These are phyloP conservation scores for Chloroclystis v-ata DNA, from an alignment of 2,888 invertebrate species.

Conservation along the genomic window DNA sequence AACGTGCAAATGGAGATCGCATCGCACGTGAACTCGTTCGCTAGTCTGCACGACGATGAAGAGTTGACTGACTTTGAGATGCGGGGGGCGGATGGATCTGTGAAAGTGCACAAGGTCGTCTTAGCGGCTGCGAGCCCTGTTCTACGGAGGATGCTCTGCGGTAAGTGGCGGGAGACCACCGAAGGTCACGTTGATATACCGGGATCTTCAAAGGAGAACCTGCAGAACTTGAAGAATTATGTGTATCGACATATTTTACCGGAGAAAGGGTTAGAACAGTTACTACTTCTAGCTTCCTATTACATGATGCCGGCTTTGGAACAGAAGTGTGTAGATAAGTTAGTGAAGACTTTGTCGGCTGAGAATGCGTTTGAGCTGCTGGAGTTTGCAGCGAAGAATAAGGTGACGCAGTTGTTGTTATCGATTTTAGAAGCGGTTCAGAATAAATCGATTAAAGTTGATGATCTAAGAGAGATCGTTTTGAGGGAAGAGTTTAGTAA, in stretches of 20 bases:
- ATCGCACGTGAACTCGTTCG: conserved; percentile 37
- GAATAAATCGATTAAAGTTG: conserved; percentile 28
- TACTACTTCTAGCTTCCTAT: conserved; percentile 42
- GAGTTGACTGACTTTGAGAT: conserved; percentile 51
- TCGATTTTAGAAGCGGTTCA: conserved; percentile 44
- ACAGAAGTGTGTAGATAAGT: conserved; percentile 41
- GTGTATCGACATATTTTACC: conserved; percentile 45
- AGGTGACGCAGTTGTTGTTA: conserved; percentile 37
- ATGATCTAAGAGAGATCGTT: conserved; percentile 36
- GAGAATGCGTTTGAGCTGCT: conserved; percentile 34
- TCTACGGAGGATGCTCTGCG: conserved; percentile 43
- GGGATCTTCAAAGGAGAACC: conserved; percentile 38
- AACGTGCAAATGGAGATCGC: conserved; percentile 36
- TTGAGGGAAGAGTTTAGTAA: conserved; percentile 21
- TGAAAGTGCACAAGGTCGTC: conserved; percentile 44
- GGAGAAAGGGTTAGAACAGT: conserved; percentile 38
- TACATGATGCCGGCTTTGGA: conserved; percentile 53
- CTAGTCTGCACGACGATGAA: conserved; percentile 39
- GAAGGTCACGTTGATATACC: conserved; percentile 43
- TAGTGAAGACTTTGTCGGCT: conserved; percentile 29
- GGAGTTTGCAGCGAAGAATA: conserved; percentile 46
- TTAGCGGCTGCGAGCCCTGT: conserved; percentile 50
- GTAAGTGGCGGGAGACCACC: conserved; percentile 44
- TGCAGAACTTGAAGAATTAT: conserved; percentile 47
- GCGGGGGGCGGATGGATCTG: conserved; percentile 45